These are phyloP conservation scores for Phasia obesa DNA, from an alignment of 2,888 invertebrate species.

Conservation along the genomic window DNA sequence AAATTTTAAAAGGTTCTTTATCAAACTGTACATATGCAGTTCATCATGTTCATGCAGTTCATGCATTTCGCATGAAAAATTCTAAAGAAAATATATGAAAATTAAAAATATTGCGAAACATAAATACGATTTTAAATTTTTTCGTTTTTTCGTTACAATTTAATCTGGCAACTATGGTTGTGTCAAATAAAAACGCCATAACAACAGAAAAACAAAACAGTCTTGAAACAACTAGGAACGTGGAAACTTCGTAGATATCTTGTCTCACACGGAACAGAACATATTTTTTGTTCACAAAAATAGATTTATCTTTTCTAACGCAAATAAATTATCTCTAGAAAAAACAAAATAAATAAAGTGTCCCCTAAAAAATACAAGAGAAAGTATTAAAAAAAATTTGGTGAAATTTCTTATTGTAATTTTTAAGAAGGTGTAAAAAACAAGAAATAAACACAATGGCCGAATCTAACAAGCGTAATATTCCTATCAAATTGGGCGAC, in stretches of 20 bases:
- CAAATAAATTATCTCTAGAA: constrained; percentile 32
- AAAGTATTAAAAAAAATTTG: constrained; percentile 30
- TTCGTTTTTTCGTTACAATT: not conserved
- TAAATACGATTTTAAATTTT: too few relatives aligned
- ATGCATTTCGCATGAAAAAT: too few relatives aligned
- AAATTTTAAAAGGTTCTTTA: too few relatives aligned
- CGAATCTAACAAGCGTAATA: constrained; percentile 93
- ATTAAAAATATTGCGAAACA: too few relatives aligned
- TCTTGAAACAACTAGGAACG: constrained; percentile 50
- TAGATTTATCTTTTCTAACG: constrained; percentile 12
- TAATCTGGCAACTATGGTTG: not conserved
- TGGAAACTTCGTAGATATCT: not conserved
- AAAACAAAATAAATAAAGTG: constrained; percentile 52
- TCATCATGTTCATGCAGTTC: too few relatives aligned
- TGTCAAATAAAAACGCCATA: constrained; percentile 68
- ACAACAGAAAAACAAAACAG: constrained; percentile 68
- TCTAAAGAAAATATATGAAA: too few relatives aligned
- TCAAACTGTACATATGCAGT: too few relatives aligned
- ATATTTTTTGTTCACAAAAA: constrained; percentile 16
- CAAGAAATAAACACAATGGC: constrained; percentile 85
- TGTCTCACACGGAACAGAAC: not conserved
- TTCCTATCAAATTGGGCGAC: constrained; percentile 96
- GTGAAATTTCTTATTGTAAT: constrained; percentile 55
- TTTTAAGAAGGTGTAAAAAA: constrained; percentile 57
- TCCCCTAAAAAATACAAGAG: constrained; percentile 17